Percentiles rank a stretch among this genome's conserved stretches.
Evolutionary conservation across 2,113 vertebrate genomes (phyloP).

Genomic region (rat (Rattus norvegicus)): GRCr8 NC_086022.1:174222501-174223000

Average conservation of each 20-base stretch:
- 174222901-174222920: not conserved
- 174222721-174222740: not conserved
- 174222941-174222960: not conserved
- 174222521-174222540: not conserved
- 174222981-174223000: not conserved
- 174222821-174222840: conserved; percentile 4
- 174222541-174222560: not conserved
- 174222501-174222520: not conserved
- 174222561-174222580: not conserved
- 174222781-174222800: not conserved
- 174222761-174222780: not conserved
- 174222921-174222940: not conserved
- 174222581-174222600: conserved; percentile 28
- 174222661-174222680: not conserved
- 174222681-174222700: conserved; percentile 17
- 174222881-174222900: not conserved
- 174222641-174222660: not conserved
- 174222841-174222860: not conserved
- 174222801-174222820: conserved; percentile 8
- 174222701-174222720: not conserved
- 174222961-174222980: not conserved
- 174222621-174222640: not conserved
- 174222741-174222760: not conserved
- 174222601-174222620: not conserved
- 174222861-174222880: conserved; percentile 26